phyloP scores from a whole-genome alignment of 23 tunicate species.

The Styela plicata region DNA sequence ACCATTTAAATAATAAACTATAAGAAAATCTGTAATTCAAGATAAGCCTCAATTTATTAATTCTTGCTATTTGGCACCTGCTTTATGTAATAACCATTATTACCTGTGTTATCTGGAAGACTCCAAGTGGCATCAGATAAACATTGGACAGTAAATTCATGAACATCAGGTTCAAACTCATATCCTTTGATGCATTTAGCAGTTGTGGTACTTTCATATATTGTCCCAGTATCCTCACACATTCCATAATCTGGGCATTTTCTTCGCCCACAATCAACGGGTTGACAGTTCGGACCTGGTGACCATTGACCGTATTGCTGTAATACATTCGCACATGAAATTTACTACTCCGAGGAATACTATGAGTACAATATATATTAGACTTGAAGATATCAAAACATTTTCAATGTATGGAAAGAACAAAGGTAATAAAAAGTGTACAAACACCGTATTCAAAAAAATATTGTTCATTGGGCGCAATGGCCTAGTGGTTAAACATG shows the following conservation, averaged over 20 bases:
- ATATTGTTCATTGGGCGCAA: too few species aligned
- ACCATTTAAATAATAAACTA: too few species aligned
- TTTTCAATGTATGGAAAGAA: too few species aligned
- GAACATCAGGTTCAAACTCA: slow-evolving; percentile 41
- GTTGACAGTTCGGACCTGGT: slow-evolving; percentile 39
- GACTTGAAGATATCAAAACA: too few species aligned
- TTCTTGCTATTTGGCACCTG: too few species aligned
- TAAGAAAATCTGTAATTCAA: too few species aligned
- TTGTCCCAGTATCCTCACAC: slow-evolving; percentile 44
- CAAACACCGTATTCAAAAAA: too few species aligned
- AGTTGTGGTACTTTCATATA: slow-evolving; percentile 22
- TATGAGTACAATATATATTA: not conserved
- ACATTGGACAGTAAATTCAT: slow-evolving; percentile 27
- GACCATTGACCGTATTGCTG: slow-evolving; percentile 55
- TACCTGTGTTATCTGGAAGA: slow-evolving; percentile 19
- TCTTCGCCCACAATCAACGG: slow-evolving; percentile 47
- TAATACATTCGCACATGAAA: not conserved
- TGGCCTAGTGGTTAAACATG: too few species aligned
- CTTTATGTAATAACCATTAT: too few species aligned
- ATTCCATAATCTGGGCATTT: slow-evolving; percentile 43
- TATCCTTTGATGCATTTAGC: slow-evolving; percentile 50
- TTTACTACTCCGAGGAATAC: not conserved
- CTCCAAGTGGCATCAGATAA: slow-evolving; percentile 48
- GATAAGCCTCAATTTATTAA: too few species aligned
- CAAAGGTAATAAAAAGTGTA: too few species aligned